Base-by-base conservation (phyloP, 2,797 vertebrate genomes). In the Sciurus carolinensis region DNA sequence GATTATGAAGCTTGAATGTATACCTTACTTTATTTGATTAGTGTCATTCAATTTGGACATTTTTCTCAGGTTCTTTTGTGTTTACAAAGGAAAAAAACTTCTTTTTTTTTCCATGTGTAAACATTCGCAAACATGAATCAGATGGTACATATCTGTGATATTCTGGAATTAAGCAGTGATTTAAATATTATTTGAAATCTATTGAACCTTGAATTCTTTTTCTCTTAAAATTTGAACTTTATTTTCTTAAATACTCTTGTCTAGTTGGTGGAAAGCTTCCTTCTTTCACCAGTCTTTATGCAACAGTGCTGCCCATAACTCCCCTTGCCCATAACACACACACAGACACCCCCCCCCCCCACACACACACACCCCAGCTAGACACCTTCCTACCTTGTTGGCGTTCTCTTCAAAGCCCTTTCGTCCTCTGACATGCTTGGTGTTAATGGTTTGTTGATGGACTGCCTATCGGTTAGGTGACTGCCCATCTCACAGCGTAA, bases 1-100 rank as follows among this genome's bases (percentile, higher is more conserved):
- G 92, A 97, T 98, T 95, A 95, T 73, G 81, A 82, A 47, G 80
- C n/a, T 76, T 87, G 72, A 95, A 86, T 83, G 42, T 90, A 96
- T 75, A 82, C 72, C 50, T 90, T 94, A 73, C 91, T 92, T 91
- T 76, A 89, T 97, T 87, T 87, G 81, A 87, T 94, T 91, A 93
- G 39, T 77, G 14, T 87, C 95, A 94, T 93, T 94, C 36, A 85
- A 71, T 92, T 90, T 91, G 44, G 7, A 80, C n/a, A 83, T 83
- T 50, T 79, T 91, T 73, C 76, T 92, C 81, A 84, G 52, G 5
- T 67, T 76, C 85, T 85, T 76, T 92, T 79, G 5, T 64, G 18
- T 86, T 93, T 93, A 79, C 64, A 36, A 69, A 66, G 76, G 71
- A 69, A 91, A 87, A 47, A 57, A 57, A 39, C 39, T 39, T 18